phyloP scores from a whole-genome alignment of 1,140 invertebrate species.

The Wiebesia pumilae region DNA sequence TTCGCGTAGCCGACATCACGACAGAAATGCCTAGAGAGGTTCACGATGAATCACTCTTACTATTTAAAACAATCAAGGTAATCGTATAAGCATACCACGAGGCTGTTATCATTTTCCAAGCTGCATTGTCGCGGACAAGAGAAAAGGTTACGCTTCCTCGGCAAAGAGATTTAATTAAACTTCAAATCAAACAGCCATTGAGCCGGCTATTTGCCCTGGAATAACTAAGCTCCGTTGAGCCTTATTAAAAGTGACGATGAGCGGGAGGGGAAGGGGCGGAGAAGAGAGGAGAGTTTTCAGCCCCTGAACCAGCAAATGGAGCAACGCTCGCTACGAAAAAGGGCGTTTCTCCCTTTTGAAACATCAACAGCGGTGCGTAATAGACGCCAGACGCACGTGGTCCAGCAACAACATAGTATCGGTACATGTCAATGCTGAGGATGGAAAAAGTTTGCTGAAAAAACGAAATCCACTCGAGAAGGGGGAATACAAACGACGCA shows the following conservation, averaged over 20 bases:
- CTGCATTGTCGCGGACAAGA: neutral
- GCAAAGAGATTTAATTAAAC: slow-evolving; percentile 38
- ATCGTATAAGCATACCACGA: neutral
- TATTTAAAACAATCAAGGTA: neutral
- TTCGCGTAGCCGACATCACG: neutral
- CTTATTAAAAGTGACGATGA: slow-evolving; percentile 35
- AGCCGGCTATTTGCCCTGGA: slow-evolving; percentile 11
- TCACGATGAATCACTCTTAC: neutral
- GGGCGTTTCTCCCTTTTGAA: slow-evolving; percentile 12
- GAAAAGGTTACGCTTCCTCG: neutral
- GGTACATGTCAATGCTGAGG: neutral
- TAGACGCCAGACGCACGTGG: slow-evolving; percentile 24
- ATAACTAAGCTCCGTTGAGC: neutral
- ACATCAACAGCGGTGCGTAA: neutral
- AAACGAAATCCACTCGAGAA: slow-evolving; percentile 20
- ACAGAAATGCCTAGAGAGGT: neutral
- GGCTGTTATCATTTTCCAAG: neutral
- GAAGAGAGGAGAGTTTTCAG: too few relatives aligned
- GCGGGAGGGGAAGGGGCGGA: neutral
- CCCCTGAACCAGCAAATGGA: slow-evolving; percentile 23
- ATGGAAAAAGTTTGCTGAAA: neutral
- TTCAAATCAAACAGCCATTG: slow-evolving; percentile 10
- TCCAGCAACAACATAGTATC: neutral
- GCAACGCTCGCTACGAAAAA: slow-evolving; percentile 19
- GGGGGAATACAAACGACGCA: neutral